Conservation (phyloP, 1,140 invertebrate species). For the Bombus waltoni region DNA sequence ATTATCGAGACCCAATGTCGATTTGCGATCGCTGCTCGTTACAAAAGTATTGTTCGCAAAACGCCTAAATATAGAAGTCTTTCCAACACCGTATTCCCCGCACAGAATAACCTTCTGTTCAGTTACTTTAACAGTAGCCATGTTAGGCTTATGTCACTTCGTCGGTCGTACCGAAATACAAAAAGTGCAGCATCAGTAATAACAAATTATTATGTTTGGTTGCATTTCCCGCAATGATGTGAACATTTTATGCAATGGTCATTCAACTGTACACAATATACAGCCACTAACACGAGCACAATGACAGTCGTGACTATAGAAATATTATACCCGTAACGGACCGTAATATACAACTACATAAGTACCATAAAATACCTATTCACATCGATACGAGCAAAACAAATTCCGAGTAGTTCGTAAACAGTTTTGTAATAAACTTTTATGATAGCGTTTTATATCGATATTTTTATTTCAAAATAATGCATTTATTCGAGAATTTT, state of each 20-base stretch:
- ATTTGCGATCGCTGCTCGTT: slow-evolving; percentile 90
- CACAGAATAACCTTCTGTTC: slow-evolving; percentile 97
- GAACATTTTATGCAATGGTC: slow-evolving; percentile 5
- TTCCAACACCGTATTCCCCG: slow-evolving; percentile 97
- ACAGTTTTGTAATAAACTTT: neutral
- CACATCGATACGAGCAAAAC: neutral
- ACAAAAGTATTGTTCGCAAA: slow-evolving; percentile 95
- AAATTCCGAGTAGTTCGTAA: neutral
- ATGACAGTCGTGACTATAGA: slow-evolving; percentile 47
- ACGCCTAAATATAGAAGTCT: slow-evolving; percentile 95
- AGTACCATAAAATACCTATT: neutral
- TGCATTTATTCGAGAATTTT: neutral
- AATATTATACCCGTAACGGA: slow-evolving; percentile 29
- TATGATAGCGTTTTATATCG: no score
- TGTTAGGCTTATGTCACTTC: slow-evolving; percentile 73
- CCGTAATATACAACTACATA: slow-evolving; percentile 20
- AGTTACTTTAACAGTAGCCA: slow-evolving; percentile 92
- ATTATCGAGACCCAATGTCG: slow-evolving; percentile 95
- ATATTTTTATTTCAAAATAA: no score
- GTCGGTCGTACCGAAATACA: slow-evolving; percentile 27
- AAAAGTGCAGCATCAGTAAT: slow-evolving; percentile 18
- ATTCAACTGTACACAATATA: slow-evolving; percentile 9
- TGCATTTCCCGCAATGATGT: slow-evolving; percentile 5
- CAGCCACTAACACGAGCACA: neutral
- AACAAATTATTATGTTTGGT: slow-evolving; percentile 7